Base-by-base conservation (phyloP, 1,140 invertebrate genomes). In the Samia ricini region DNA sequence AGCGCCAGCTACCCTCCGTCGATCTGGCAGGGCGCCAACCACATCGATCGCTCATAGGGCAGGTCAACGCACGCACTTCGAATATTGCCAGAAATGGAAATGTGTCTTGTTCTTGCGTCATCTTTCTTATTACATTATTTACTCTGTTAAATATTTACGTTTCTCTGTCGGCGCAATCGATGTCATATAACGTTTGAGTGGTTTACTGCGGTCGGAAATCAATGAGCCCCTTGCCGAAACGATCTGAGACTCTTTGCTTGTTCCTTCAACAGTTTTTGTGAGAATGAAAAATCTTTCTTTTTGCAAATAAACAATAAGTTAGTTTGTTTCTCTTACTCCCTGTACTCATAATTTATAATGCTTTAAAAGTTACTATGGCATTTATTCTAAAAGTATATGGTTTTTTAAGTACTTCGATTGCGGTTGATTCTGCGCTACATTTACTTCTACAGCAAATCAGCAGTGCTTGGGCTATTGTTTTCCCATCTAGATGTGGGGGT, bases 41-140 rank as follows among this genome's bases (percentile, higher is more conserved):
- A 55, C 67, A 69, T 64, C 67, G 67, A 69, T 69, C 67, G 67
- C 49, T 59, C 56, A 64, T 62, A 24, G 50, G 51, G 49, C 52
- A 57, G 66, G 60, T 69, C 60, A 69, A 64, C 56, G 67, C 26
- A 52, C 56, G 62, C 56, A 60, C 59, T 56, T 55, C 60, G 26
- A 7, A 26, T 20, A 23, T 5, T n/a, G 56, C 56, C 62, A 36
- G 59, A 36, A 49, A 69, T 69, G 63, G 56, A 68, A 49, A 62
- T 42, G 54, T 26, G 51, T 18, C 51, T 50, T 29, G 26, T 29
- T 64, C 63, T 23, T 48, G 24, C 29, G 29, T 61, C 51, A 18
- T 26, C 18, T 29, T 36, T 29, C n/a, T 55, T 42, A 24, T 49
- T 20, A 49, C 4, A n/a, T 4, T 52, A 57, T 55, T 63, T 57